Conservation (phyloP, 2,888 invertebrate genomes). For the Papilio demoleus region DNA sequence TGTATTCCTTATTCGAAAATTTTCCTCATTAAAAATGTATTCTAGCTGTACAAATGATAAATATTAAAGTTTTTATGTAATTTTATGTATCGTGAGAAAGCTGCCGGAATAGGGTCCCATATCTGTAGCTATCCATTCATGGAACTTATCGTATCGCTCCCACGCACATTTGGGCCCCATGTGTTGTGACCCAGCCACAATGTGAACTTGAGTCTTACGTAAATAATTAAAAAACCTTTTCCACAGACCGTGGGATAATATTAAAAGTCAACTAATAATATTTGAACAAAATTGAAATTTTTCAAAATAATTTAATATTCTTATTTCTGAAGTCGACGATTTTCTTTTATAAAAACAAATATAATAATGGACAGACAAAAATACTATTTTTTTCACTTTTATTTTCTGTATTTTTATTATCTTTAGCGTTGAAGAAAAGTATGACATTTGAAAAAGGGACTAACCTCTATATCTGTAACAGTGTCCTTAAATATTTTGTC, state of each 20-base stretch:
- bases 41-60: neutral
- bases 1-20: no score
- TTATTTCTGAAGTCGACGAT: no score
- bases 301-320: no score
- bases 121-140: conserved; percentile 70
- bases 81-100: conserved; percentile 73
- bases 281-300: neutral
- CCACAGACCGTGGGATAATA: conserved; percentile 14
- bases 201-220: conserved; percentile 30
- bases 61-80: conserved; percentile 56
- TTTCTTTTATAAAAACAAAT: no score
- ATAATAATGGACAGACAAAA: no score
- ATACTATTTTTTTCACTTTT: no score
- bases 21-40: no score
- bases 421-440: no score
- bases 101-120: conserved; percentile 64
- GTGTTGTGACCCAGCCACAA: conserved; percentile 49
- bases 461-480: no score
- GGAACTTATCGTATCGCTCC: conserved; percentile 60
- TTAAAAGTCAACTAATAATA: neutral
- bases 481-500: no score
- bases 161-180: conserved; percentile 76
- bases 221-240: conserved; percentile 22
- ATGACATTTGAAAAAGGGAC: no score
- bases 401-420: no score